These are phyloP conservation scores for Lepeophtheirus nordmannii DNA, from an alignment of 2,888 invertebrate species.

Conservation along the genomic window DNA sequence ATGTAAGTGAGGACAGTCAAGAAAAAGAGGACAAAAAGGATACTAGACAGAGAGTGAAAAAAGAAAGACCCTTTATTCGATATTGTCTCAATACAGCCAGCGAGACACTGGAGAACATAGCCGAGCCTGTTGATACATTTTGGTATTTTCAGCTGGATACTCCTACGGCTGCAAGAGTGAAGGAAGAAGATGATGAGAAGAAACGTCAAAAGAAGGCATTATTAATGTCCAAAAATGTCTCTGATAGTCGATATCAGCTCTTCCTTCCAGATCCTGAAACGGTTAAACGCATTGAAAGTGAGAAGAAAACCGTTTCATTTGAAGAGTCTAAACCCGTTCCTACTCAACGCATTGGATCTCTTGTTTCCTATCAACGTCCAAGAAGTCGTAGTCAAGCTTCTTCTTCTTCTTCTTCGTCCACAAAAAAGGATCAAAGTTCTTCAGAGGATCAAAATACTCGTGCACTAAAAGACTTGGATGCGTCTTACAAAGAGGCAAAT, in stretches of 20 bases:
- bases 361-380: conserved; percentile 1
- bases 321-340: neutral
- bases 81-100: neutral
- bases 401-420: neutral
- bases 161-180: conserved; percentile 10
- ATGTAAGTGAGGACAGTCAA: neutral
- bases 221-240: neutral
- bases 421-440: neutral
- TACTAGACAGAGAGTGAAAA: neutral
- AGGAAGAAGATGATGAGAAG: neutral
- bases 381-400: neutral
- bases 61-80: neutral
- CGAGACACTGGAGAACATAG: neutral
- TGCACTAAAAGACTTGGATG: neutral
- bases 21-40: neutral
- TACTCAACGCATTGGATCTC: neutral
- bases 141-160: conserved; percentile 17
- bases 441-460: neutral
- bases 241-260: conserved; percentile 6
- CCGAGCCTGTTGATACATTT: conserved; percentile 9
- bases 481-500: neutral
- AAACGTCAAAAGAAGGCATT: conserved; percentile 1
- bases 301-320: neutral
- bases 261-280: conserved; percentile 21
- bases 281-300: neutral